Percentiles rank a stretch among this genome's conserved stretches.
Evolutionary conservation across 2,888 invertebrate species (phyloP).

Genomic region (Machimus atricapillus): DNA sequence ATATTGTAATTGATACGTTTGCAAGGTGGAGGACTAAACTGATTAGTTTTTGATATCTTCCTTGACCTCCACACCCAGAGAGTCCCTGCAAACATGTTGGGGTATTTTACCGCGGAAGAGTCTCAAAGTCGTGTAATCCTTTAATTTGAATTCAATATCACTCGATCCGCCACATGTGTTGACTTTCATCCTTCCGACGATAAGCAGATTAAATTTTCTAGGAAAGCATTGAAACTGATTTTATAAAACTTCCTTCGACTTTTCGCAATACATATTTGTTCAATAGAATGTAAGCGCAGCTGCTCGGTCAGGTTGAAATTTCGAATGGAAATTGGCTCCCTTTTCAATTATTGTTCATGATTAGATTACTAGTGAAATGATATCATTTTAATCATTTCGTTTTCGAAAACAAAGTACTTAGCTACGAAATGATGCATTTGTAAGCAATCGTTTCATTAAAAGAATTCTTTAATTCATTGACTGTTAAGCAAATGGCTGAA

Average conservation of each 20-base stretch:
- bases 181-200: background rate
- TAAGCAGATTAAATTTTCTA: background rate
- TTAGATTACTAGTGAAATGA: too few relatives aligned
- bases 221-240: background rate
- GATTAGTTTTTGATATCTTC: background rate
- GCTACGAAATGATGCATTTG: too few relatives aligned
- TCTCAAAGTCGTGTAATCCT: background rate
- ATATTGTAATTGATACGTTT: background rate
- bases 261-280: background rate
- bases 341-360: background rate
- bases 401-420: too few relatives aligned
- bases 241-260: background rate
- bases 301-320: background rate
- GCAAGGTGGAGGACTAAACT: background rate
- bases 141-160: background rate
- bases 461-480: too few relatives aligned
- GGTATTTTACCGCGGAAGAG: background rate
- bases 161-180: background rate
- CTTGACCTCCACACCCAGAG: background rate
- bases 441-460: too few relatives aligned
- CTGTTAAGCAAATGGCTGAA: too few relatives aligned
- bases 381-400: too few relatives aligned
- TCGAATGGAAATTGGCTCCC: background rate
- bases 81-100: background rate
- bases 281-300: background rate